Percentiles rank a stretch among this genome's conserved stretches.
These are phyloP conservation scores for Decapterus maruadsi DNA, from an alignment of 2,797 vertebrate species.

Conservation along the genomic window DNA sequence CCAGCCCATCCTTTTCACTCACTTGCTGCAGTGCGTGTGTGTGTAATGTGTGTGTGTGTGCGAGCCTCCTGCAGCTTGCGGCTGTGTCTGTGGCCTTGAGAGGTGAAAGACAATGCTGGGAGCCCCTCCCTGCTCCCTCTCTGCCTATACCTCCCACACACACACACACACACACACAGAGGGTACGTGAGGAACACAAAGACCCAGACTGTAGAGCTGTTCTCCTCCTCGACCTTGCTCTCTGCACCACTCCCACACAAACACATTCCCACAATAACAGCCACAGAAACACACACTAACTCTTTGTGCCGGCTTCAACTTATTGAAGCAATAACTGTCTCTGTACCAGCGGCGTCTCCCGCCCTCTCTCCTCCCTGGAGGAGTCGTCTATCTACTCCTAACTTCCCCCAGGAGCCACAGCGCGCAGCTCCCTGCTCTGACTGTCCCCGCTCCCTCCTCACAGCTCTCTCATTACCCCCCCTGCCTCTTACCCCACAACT, in stretches of 20 bases:
- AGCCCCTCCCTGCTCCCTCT: slow-evolving; percentile 62
- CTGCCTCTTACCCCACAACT: background rate
- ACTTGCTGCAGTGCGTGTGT: slow-evolving; percentile 32
- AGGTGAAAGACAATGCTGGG: slow-evolving; percentile 77
- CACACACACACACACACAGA: slow-evolving; percentile 54
- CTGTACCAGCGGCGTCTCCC: background rate
- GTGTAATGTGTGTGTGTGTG: slow-evolving; percentile 30
- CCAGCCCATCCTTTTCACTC: slow-evolving; percentile 26
- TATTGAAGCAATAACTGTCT: slow-evolving; percentile 47
- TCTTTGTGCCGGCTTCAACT: slow-evolving; percentile 16
- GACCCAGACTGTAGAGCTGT: slow-evolving; percentile 69
- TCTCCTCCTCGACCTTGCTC: slow-evolving; percentile 69
- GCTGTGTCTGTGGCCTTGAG: slow-evolving; percentile 79
- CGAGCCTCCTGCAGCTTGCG: slow-evolving; percentile 32
- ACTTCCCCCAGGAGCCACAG: background rate
- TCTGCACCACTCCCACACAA: slow-evolving; percentile 67
- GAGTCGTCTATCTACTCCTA: slow-evolving; percentile 6
- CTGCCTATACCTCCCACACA: slow-evolving; percentile 49
- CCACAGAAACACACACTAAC: slow-evolving; percentile 21
- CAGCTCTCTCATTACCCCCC: background rate
- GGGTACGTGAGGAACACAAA: slow-evolving; percentile 56
- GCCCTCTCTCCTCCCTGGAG: background rate
- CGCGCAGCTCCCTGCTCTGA: background rate
- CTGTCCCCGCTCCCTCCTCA: background rate
- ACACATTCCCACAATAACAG: slow-evolving; percentile 28